Conservation (phyloP, 2,888 invertebrate genomes). For the Scelioninae gen. 2 region DNA sequence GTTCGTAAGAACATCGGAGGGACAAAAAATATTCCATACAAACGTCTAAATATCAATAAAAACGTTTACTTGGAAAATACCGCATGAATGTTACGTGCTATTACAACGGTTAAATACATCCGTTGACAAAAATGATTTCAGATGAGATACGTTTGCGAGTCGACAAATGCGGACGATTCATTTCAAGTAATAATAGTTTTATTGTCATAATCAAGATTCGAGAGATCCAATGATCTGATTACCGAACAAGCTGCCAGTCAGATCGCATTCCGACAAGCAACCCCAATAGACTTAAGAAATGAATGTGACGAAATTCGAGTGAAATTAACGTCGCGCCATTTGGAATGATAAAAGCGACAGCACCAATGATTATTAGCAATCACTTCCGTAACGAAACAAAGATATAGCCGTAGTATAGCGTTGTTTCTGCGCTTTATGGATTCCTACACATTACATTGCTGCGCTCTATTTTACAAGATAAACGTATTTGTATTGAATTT, state of each 20-base stretch:
- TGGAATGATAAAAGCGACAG: slow-evolving; percentile 7
- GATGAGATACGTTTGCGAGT: neutral
- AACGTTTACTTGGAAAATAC: no score
- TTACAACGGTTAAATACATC: no score
- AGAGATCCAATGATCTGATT: slow-evolving; percentile 23
- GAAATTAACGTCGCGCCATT: neutral
- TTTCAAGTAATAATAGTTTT: slow-evolving; percentile 19
- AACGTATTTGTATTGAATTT: slow-evolving; percentile 37
- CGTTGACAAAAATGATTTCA: neutral
- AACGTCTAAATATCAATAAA: no score
- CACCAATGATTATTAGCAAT: slow-evolving; percentile 21
- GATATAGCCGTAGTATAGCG: slow-evolving; percentile 11
- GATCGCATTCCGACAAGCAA: neutral
- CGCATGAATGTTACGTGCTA: no score
- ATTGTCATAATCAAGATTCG: neutral
- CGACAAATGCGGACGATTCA: slow-evolving; percentile 4
- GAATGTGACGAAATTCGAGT: slow-evolving; percentile 2
- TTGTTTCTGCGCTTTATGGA: slow-evolving; percentile 26
- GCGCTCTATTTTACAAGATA: slow-evolving; percentile 27
- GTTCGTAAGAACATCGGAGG: no score
- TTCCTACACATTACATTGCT: slow-evolving; percentile 23
- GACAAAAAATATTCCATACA: no score
- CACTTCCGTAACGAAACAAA: slow-evolving; percentile 6
- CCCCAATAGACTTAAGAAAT: neutral
- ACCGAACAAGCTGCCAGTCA: slow-evolving; percentile 7